phyloP scores from a whole-genome alignment of 2,888 invertebrate species.

The Operophtera brumata region DNA sequence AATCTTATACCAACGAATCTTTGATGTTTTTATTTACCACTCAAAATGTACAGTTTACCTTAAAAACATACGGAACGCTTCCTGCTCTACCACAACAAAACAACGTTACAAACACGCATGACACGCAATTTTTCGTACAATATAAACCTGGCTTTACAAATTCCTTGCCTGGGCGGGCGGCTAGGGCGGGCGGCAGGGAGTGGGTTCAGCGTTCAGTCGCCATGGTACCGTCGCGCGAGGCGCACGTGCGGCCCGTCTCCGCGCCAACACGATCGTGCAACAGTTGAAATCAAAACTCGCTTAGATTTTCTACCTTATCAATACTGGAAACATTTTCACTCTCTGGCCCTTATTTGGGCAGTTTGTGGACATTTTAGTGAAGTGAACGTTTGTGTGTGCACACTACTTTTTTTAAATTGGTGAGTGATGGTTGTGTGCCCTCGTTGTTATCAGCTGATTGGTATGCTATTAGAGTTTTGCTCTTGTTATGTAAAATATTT shows the following conservation, averaged over 20 bases:
- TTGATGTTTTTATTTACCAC: too few relatives aligned
- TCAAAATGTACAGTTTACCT: too few relatives aligned
- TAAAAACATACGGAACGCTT: background rate
- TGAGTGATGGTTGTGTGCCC: constrained; percentile 24
- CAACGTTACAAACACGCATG: background rate
- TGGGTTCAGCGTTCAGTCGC: constrained; percentile 53
- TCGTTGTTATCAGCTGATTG: constrained; percentile 30
- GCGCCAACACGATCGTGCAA: constrained; percentile 34
- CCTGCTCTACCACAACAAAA: background rate
- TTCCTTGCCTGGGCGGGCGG: constrained; percentile 64
- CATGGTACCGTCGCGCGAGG: constrained; percentile 49
- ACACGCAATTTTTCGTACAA: constrained; percentile 14
- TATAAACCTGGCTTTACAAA: constrained; percentile 17
- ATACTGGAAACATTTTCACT: background rate
- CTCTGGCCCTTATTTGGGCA: background rate
- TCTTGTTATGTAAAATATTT: constrained; percentile 2
- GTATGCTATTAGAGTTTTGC: constrained; percentile 3
- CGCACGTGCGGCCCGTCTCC: constrained; percentile 46
- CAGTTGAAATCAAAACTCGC: constrained; percentile 22
- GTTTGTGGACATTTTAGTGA: constrained; percentile 11
- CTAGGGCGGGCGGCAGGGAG: constrained; percentile 68
- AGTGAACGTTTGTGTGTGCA: constrained; percentile 5
- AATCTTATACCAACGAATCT: too few relatives aligned
- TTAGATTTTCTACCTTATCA: constrained; percentile 3
- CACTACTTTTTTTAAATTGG: constrained; percentile 21